Evolutionary conservation across 2,797 vertebrate genomes (phyloP).

Genomic region (Anguilla marmorata): DNA sequence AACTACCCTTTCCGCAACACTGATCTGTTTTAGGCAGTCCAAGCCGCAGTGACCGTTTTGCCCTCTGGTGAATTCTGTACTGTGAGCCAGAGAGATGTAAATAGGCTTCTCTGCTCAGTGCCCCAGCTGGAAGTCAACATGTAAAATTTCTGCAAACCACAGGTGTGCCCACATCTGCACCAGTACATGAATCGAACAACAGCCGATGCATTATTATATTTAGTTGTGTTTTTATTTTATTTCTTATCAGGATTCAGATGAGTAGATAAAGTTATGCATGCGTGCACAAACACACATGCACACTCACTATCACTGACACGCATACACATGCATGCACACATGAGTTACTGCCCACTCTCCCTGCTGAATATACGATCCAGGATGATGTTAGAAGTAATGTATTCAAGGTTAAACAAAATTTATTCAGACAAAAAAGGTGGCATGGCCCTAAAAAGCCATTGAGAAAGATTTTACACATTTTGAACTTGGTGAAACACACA

Average conservation of each 20-base stretch:
- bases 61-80: background rate
- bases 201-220: background rate
- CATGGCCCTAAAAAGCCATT: too few relatives aligned
- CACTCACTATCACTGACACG: too few relatives aligned
- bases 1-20: conserved; percentile 47
- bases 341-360: background rate
- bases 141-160: background rate
- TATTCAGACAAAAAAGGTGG: too few relatives aligned
- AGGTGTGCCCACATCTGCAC: background rate
- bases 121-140: background rate
- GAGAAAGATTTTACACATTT: too few relatives aligned
- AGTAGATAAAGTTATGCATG: background rate
- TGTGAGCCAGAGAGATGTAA: background rate
- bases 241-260: background rate
- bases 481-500: background rate
- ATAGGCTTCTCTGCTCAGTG: background rate
- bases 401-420: background rate
- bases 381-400: background rate
- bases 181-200: background rate
- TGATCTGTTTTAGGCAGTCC: conserved; percentile 31
- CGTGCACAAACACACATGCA: background rate
- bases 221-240: background rate
- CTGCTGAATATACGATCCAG: background rate
- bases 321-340: background rate
- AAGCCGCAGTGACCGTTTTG: background rate